phyloP scores from a whole-genome alignment of 1,140 invertebrate genomes.

The Tetraneura akinire region DNA sequence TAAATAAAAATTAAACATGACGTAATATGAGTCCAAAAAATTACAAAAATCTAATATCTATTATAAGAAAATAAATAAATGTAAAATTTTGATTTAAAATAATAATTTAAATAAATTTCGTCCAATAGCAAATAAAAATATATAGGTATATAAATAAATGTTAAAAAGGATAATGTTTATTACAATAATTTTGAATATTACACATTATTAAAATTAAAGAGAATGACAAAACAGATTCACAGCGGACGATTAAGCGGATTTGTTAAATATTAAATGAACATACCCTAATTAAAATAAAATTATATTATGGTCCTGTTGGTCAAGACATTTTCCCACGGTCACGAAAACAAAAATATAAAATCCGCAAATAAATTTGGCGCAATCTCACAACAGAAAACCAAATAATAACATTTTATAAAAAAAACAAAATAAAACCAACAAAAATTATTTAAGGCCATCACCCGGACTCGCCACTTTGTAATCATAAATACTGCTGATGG shows the following conservation, averaged over 20 bases:
- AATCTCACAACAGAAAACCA: constrained; percentile 49
- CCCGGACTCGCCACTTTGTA: constrained; percentile 94
- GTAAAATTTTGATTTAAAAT: neutral
- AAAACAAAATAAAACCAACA: constrained; percentile 46
- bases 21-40: constrained; percentile 16
- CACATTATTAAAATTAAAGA: neutral
- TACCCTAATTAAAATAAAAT: neutral
- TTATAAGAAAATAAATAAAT: neutral
- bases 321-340: constrained; percentile 41
- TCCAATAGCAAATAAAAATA: constrained; percentile 23
- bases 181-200: constrained; percentile 4
- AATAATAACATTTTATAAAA: constrained; percentile 47
- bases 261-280: constrained; percentile 26
- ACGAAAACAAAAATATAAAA: constrained; percentile 42
- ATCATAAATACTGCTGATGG: constrained; percentile 98
- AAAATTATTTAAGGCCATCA: constrained; percentile 52
- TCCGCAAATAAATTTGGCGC: constrained; percentile 48
- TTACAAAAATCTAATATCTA: constrained; percentile 9
- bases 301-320: constrained; percentile 40
- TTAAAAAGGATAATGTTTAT: neutral
- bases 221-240: neutral
- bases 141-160: too few species aligned
- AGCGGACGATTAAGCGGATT: constrained; percentile 2
- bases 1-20: neutral
- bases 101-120: constrained; percentile 14